Percentiles rank a stretch among this genome's conserved stretches.
Conservation (phyloP, 2,797 vertebrate species). For the Pelochelys cantorii region DNA sequence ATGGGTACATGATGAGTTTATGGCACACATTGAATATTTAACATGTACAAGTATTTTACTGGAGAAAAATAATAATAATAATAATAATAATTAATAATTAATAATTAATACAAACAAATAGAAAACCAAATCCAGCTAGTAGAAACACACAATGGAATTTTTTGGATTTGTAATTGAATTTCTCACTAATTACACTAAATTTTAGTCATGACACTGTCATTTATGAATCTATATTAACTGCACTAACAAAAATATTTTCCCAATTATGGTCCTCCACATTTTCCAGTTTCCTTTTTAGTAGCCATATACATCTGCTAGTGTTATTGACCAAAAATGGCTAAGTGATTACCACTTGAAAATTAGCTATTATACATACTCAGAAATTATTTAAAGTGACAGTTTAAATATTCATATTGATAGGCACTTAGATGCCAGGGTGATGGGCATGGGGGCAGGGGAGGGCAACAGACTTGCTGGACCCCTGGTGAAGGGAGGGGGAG, state of each 20-base stretch:
- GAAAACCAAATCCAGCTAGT: background rate
- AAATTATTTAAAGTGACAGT: background rate
- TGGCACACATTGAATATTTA: background rate
- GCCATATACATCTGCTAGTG: slow-evolving; percentile 39
- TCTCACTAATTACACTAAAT: background rate
- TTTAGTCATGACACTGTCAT: background rate
- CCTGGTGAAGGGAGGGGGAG: too few relatives aligned
- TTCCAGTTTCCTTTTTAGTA: slow-evolving; percentile 50
- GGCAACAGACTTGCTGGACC: too few relatives aligned
- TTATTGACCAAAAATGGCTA: background rate
- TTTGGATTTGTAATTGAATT: background rate
- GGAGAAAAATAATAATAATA: background rate
- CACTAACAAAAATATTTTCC: background rate
- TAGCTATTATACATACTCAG: background rate
- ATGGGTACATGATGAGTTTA: background rate
- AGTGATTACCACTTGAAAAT: background rate
- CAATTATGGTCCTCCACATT: background rate
- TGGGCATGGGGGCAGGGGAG: too few relatives aligned
- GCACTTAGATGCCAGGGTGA: background rate
- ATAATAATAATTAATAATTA: background rate
- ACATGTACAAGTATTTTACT: background rate
- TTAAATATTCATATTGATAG: slow-evolving; percentile 16
- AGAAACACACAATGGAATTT: background rate
- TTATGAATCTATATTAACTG: background rate
- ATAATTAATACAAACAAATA: background rate